phyloP scores from a whole-genome alignment of 2,888 invertebrate species.

The Nowickia ferox region DNA sequence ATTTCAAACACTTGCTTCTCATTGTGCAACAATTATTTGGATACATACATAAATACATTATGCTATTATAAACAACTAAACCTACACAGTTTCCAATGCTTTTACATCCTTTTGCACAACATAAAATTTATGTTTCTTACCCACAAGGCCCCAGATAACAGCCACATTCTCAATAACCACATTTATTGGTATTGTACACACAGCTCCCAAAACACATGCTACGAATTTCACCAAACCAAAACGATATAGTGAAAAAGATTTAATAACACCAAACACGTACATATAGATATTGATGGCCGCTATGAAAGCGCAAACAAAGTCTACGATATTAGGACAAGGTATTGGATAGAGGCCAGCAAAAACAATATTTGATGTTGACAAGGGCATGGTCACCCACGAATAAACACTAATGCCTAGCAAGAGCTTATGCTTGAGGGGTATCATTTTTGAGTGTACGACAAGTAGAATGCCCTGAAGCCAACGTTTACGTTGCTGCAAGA shows the following conservation, averaged over 20 bases:
- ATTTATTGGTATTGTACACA: conserved; percentile 96
- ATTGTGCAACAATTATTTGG: conserved; percentile 65
- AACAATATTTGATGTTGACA: conserved; percentile 94
- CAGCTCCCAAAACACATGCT: conserved; percentile 92
- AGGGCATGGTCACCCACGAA: conserved; percentile 97
- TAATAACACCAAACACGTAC: conserved; percentile 98
- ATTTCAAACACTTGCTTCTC: conserved; percentile 48
- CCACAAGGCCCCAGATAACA: conserved; percentile 96
- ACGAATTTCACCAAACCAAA: conserved; percentile 91
- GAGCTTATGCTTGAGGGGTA: conserved; percentile 91
- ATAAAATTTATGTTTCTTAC: conserved; percentile 98
- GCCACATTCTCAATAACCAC: conserved; percentile 97
- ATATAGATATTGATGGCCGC: conserved; percentile 98
- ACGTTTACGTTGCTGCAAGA: conserved; percentile 97
- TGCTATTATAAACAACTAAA: conserved; percentile 30
- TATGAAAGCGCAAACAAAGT: conserved; percentile 94
- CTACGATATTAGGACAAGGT: conserved; percentile 91
- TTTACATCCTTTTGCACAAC: conserved; percentile 96
- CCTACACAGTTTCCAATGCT: conserved; percentile 84
- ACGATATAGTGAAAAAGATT: conserved; percentile 95
- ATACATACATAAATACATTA: conserved; percentile 20
- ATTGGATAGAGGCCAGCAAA: conserved; percentile 94
- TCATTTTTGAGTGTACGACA: conserved; percentile 93
- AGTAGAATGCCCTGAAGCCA: conserved; percentile 97
- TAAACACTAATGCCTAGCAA: conserved; percentile 95